Conservation (phyloP, 1,140 invertebrate species). For the Hyphantria cunea region DNA sequence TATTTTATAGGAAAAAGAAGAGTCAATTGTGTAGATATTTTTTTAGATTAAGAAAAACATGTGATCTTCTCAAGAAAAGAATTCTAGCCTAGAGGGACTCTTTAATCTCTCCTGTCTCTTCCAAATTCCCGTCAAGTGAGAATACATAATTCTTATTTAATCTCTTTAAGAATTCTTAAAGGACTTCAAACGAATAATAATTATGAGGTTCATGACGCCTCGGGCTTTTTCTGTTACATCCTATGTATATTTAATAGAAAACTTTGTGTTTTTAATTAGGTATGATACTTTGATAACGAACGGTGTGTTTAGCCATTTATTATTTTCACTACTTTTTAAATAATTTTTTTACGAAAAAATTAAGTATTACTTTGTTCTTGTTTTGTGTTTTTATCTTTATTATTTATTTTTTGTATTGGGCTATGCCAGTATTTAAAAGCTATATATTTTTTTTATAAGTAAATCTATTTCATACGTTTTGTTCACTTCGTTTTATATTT, state of each 20-base stretch:
- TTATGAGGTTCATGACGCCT: slow-evolving; percentile 27
- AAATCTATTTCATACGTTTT: no score
- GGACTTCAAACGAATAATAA: slow-evolving; percentile 54
- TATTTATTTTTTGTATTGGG: no score
- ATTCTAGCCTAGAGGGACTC: slow-evolving; percentile 45
- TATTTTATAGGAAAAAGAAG: no score
- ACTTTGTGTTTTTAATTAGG: slow-evolving; percentile 22
- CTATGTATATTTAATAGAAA: slow-evolving; percentile 25
- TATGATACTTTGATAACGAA: neutral
- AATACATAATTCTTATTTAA: slow-evolving; percentile 75
- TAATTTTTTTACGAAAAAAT: neutral
- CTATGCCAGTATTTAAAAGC: no score
- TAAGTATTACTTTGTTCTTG: neutral
- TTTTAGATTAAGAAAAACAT: no score
- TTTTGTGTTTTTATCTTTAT: no score
- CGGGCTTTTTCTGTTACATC: slow-evolving; percentile 6
- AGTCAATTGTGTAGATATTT: no score
- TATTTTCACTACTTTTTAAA: neutral
- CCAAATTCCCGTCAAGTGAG: slow-evolving; percentile 51
- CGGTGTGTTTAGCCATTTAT: neutral
- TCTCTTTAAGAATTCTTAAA: slow-evolving; percentile 71
- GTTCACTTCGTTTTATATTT: no score
- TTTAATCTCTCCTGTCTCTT: slow-evolving; percentile 71
- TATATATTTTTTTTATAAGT: no score
- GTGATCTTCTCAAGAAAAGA: slow-evolving; percentile 11